Percentiles rank a stretch among this genome's conserved stretches.
phyloP scores from a whole-genome alignment of 2,113 vertebrate species.

The Uria aalge region DNA sequence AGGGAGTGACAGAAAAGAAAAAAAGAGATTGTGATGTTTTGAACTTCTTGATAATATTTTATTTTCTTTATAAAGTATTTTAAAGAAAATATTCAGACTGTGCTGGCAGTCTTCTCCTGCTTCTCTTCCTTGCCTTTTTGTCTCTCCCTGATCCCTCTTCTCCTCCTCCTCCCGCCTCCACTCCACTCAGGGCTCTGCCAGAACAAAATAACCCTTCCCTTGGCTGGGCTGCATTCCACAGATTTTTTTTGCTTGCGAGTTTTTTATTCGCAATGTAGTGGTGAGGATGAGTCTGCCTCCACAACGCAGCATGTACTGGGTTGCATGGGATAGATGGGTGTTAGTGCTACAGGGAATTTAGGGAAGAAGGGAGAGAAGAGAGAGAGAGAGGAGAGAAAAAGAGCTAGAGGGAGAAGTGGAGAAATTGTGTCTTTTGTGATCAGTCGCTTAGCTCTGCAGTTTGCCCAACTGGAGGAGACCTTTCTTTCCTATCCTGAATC shows the following conservation, averaged over 20 bases:
- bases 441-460: accelerated
- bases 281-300: neutral
- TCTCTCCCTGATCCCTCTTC: neutral
- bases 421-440: neutral
- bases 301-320: neutral
- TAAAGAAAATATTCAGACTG: neutral
- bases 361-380: neutral
- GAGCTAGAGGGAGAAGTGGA: neutral
- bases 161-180: neutral
- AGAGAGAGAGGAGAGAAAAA: neutral
- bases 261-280: neutral
- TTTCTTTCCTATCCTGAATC: neutral
- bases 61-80: neutral
- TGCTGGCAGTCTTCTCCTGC: neutral
- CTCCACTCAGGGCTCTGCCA: neutral
- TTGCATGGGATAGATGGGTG: neutral
- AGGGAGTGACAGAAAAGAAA: neutral
- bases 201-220: neutral
- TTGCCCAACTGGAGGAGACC: neutral
- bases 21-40: neutral
- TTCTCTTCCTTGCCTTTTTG: neutral
- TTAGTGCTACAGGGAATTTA: neutral
- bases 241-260: neutral
- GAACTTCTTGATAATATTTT: neutral
- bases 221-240: slow-evolving; percentile 2